These are phyloP conservation scores for Amphipyra tragopoginis DNA, from an alignment of 2,888 invertebrate species.

Conservation along the genomic window DNA sequence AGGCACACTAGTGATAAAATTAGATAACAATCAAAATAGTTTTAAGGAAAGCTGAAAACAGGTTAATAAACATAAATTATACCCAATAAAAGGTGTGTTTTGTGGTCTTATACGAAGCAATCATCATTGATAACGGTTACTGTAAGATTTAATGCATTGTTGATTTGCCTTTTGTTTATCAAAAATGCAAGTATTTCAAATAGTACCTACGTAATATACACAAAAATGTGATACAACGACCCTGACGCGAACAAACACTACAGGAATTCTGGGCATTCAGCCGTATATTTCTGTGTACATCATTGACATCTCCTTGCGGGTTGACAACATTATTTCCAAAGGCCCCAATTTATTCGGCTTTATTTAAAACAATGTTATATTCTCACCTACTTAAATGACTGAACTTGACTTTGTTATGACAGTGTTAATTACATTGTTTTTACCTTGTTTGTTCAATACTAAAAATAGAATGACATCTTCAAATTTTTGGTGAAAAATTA, in stretches of 20 bases:
- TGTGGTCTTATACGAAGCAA: constrained; percentile 26
- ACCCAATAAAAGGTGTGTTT: background rate
- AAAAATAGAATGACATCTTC: background rate
- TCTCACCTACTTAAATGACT: constrained; percentile 10
- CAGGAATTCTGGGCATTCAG: constrained; percentile 51
- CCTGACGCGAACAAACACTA: constrained; percentile 38
- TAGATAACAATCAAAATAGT: background rate
- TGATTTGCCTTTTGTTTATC: constrained; percentile 30
- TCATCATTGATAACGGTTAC: constrained; percentile 39
- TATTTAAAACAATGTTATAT: constrained; percentile 18
- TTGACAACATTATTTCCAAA: constrained; percentile 41
- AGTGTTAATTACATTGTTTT: constrained; percentile 9
- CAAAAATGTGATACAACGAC: constrained; percentile 36
- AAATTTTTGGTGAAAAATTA: background rate
- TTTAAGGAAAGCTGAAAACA: background rate
- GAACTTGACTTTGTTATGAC: constrained; percentile 17
- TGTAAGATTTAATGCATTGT: constrained; percentile 26
- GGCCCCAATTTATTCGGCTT: constrained; percentile 20
- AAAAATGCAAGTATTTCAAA: constrained; percentile 28
- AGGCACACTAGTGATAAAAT: no score
- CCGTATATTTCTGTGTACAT: constrained; percentile 55
- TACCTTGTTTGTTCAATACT: constrained; percentile 15
- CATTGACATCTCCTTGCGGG: constrained; percentile 52
- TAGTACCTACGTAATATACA: no score
- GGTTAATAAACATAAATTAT: background rate